These are phyloP conservation scores for Cheilosia variabilis DNA, from an alignment of 2,888 invertebrate species.

Conservation along the genomic window DNA sequence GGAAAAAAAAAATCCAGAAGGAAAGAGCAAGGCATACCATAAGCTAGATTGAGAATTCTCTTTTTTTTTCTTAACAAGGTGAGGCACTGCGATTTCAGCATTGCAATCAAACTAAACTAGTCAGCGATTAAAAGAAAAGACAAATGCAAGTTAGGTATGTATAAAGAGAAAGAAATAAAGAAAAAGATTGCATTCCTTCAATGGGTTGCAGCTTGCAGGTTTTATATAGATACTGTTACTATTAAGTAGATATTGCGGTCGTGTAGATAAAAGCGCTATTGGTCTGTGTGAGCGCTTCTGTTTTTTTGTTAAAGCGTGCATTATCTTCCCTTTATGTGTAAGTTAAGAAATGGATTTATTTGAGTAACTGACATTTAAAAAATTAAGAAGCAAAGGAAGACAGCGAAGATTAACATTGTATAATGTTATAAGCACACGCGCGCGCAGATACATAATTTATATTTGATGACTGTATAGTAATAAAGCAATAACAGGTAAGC, in stretches of 20 bases:
- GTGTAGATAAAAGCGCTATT: background rate
- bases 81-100: conserved; percentile 9
- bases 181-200: background rate
- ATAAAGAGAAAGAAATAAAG: background rate
- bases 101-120: conserved; percentile 40
- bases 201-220: conserved; percentile 17
- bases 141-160: background rate
- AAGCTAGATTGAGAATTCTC: conserved; percentile 16
- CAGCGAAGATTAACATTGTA: conserved; percentile 16
- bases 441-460: conserved; percentile 11
- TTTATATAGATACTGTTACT: background rate
- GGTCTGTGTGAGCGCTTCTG: background rate
- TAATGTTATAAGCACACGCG: conserved; percentile 38
- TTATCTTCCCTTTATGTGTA: background rate
- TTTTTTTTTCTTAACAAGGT: conserved; percentile 22
- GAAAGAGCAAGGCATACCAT: conserved; percentile 11
- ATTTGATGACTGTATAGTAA: no score
- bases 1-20: conserved; percentile 1
- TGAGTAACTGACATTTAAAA: conserved; percentile 21
- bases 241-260: background rate
- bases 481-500: background rate
- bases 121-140: conserved; percentile 40
- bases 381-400: conserved; percentile 6
- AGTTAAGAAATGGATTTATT: background rate
- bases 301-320: background rate